Evolutionary conservation across 2,797 vertebrate genomes (phyloP).

Genomic region (Liasis olivaceus): DNA sequence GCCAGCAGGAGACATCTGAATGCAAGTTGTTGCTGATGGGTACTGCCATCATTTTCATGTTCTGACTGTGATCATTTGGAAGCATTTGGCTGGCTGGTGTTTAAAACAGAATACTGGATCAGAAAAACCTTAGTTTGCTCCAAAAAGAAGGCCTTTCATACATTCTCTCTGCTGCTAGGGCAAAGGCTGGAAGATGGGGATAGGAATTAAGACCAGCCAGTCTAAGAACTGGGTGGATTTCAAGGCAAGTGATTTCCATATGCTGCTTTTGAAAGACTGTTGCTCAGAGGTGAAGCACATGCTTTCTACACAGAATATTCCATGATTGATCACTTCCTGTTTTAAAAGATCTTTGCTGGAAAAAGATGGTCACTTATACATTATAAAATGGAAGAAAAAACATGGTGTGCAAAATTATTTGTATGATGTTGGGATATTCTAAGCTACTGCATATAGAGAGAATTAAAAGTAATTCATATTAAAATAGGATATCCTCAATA

Average conservation of each 20-base stretch:
- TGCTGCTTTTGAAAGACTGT: not conserved
- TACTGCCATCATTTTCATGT: not conserved
- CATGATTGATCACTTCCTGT: not conserved
- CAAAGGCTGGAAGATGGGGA: not conserved
- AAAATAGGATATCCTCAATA: not conserved
- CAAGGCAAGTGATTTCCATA: not conserved
- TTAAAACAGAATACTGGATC: not conserved
- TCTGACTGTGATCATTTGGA: not conserved
- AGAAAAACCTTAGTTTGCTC: not conserved
- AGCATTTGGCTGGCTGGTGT: not conserved
- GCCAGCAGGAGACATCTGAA: not conserved
- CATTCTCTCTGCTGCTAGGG: not conserved
- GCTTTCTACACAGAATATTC: not conserved
- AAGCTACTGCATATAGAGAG: not conserved
- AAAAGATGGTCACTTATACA: not conserved
- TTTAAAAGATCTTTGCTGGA: not conserved
- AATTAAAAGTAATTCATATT: not conserved
- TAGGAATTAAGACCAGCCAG: not conserved
- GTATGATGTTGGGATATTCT: not conserved
- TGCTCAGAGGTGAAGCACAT: not conserved
- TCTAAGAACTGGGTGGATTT: not conserved
- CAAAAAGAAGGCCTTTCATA: not conserved
- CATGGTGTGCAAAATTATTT: not conserved
- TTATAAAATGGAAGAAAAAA: not conserved
- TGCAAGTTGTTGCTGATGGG: not conserved